Conservation (phyloP, 2,797 vertebrate genomes). For the Champsocephalus gunnari region DNA sequence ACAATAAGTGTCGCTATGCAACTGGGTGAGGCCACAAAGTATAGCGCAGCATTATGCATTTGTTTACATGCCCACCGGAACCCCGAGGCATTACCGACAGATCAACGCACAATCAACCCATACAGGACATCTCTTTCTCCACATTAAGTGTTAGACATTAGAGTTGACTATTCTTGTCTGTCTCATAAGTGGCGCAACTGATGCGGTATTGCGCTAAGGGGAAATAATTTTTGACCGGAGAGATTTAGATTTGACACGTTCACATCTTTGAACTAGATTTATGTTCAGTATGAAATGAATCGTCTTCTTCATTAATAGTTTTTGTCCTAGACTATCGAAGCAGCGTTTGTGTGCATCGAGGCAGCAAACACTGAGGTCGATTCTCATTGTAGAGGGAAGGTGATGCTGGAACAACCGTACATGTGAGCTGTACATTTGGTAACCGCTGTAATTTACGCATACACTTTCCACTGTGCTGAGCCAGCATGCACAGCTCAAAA, state of each 20-base stretch:
- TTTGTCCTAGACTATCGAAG: neutral
- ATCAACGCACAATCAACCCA: no score
- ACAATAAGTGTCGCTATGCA: no score
- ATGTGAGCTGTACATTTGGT: neutral
- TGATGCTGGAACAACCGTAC: neutral
- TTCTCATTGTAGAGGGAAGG: neutral
- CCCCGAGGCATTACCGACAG: no score
- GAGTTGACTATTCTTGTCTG: no score
- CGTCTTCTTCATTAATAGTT: neutral
- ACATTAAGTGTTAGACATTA: no score
- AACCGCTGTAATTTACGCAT: neutral
- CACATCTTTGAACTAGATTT: neutral
- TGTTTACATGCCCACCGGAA: no score
- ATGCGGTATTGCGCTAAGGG: no score
- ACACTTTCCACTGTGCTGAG: neutral
- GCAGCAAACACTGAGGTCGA: neutral
- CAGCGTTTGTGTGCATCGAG: neutral
- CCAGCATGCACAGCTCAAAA: conserved; percentile 1
- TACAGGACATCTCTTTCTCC: no score
- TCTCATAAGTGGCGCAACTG: no score
- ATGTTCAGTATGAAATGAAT: neutral
- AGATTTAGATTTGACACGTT: neutral
- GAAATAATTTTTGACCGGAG: no score
- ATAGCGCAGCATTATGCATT: no score
- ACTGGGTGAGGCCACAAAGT: no score